These are phyloP conservation scores for Phoxinus phoxinus DNA, from an alignment of 2,113 vertebrate species.

Conservation along the genomic window DNA sequence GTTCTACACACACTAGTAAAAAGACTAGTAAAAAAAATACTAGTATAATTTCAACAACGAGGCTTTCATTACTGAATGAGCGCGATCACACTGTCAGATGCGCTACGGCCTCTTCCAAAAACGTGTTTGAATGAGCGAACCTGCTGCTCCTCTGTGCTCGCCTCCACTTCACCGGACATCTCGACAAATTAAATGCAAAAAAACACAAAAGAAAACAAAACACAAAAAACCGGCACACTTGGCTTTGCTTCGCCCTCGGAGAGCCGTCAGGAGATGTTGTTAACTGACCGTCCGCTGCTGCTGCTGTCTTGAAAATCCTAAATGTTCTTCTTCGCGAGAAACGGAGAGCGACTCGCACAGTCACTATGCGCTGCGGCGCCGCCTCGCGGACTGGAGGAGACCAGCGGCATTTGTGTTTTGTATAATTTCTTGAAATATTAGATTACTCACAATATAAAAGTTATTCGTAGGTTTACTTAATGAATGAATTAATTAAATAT, in stretches of 20 bases:
- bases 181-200: background rate
- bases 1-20: background rate
- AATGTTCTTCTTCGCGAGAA: background rate
- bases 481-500: background rate
- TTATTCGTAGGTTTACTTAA: background rate
- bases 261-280: background rate
- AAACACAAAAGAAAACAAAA: slow-evolving; percentile 11
- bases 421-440: too few species aligned
- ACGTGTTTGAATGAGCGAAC: slow-evolving; percentile 24
- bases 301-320: slow-evolving; percentile 5
- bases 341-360: background rate
- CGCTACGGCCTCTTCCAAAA: background rate
- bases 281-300: background rate
- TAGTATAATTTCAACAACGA: background rate
- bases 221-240: background rate
- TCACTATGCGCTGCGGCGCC: background rate
- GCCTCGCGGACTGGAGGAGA: slow-evolving; percentile 1
- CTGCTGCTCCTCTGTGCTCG: slow-evolving; percentile 53
- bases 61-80: background rate
- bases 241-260: background rate
- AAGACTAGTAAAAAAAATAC: background rate
- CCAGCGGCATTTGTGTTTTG: background rate
- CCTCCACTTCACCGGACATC: slow-evolving; percentile 47
- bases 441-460: background rate
- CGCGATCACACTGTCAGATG: background rate